Percentiles rank a stretch among this genome's conserved stretches.
These are phyloP conservation scores for Aphis craccivora DNA, from an alignment of 1,140 invertebrate genomes.

Conservation along the genomic window DNA sequence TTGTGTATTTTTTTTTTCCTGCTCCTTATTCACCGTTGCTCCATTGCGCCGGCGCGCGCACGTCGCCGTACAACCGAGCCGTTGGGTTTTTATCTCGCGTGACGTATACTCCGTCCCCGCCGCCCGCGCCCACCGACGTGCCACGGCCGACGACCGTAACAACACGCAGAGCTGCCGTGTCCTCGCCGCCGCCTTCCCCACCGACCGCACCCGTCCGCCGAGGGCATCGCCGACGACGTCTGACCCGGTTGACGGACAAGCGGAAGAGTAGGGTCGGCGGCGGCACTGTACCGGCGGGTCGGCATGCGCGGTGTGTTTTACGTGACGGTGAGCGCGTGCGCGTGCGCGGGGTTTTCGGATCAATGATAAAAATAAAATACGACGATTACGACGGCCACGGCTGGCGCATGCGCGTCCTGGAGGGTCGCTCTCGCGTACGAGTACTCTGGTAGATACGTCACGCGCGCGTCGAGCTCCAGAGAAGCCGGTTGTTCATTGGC, in stretches of 20 bases:
- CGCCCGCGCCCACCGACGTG: background rate
- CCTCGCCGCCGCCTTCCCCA: background rate
- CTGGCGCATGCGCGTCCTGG: background rate
- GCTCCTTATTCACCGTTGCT: slow-evolving; percentile 40
- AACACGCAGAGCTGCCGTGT: slow-evolving; percentile 20
- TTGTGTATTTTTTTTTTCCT: background rate
- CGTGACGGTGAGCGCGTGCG: background rate
- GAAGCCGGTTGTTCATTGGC: slow-evolving; percentile 20
- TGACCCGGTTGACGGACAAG: slow-evolving; percentile 11
- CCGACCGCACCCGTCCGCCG: background rate
- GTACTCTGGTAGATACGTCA: slow-evolving; percentile 29
- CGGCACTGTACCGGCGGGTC: background rate
- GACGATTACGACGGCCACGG: background rate
- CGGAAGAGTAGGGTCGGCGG: background rate
- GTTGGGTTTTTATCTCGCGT: slow-evolving; percentile 53
- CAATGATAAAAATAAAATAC: slow-evolving; percentile 58
- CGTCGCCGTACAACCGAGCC: background rate
- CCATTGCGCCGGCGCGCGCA: background rate
- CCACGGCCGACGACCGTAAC: background rate
- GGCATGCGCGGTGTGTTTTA: background rate
- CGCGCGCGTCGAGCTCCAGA: slow-evolving; percentile 12
- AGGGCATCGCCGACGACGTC: background rate
- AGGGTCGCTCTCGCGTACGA: slow-evolving; percentile 31
- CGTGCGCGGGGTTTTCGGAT: slow-evolving; percentile 11
- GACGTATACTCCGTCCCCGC: slow-evolving; percentile 39